Evolutionary conservation across 2,113 vertebrate genomes (phyloP), one percentile per base, ranked within the genome.

Genomic region (Nannobrachium achirus): DNA sequence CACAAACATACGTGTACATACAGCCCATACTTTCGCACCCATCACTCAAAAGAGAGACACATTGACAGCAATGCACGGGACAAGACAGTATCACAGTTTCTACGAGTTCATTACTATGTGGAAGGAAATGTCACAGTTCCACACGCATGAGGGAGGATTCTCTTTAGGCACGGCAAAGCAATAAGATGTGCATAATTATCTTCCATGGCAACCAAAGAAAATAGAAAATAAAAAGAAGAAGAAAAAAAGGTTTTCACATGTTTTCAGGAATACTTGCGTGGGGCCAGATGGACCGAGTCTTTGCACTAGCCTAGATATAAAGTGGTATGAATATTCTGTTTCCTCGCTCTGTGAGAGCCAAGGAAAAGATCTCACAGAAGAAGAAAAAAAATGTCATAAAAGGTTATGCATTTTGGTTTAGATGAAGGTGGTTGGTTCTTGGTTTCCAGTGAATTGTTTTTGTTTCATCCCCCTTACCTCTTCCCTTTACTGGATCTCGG

Each of bases 141-240:
- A 86, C 59, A 74, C 56, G 38, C 50, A 79, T 60, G 77, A 73
- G 79, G 80, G 80, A 77, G 76, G 38, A 33, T 75, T 73, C 78
- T 76, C 76, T 82, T 33, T 80, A 86, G 87, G 90, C 87, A 90
- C 86, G 16, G 79, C 74, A 89, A 89, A 88, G 83, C 87, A 87
- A 82, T 61, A 79, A 71, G 49, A 85, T 77, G 66, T 70, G 49
- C 52, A 68, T 78, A n/a, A n/a, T n/a, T n/a, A n/a, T n/a, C n/a
- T n/a, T n/a, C n/a, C n/a, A n/a, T n/a, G n/a, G n/a, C n/a, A n/a
- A n/a, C n/a, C n/a, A n/a, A n/a, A n/a, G n/a, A n/a, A n/a, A n/a
- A n/a, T n/a, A n/a, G n/a, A n/a, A n/a, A n/a, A n/a, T n/a, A n/a
- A n/a, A n/a, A n/a, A n/a, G n/a, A n/a, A n/a, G n/a, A n/a, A n/a